Conservation (phyloP, 2,113 vertebrate genomes). For the Silurus glanis region DNA sequence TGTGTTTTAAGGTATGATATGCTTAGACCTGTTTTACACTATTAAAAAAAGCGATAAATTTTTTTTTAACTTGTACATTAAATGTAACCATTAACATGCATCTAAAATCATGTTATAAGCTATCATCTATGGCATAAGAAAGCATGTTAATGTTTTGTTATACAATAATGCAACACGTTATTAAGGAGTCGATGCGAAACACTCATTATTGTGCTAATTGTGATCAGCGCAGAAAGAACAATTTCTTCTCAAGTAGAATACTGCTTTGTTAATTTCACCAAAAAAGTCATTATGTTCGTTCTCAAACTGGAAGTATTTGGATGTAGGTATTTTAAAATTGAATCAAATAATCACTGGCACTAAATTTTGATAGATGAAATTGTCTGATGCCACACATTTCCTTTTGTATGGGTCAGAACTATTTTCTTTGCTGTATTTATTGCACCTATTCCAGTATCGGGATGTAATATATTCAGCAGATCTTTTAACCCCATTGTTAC, state of each 20-base stretch:
- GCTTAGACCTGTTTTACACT: too few species aligned
- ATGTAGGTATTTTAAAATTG: too few species aligned
- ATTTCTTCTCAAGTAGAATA: not conserved
- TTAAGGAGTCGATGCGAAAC: not conserved
- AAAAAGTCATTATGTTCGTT: not conserved
- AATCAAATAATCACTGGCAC: too few species aligned
- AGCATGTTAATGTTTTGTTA: too few species aligned
- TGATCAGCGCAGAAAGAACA: not conserved
- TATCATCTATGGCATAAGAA: too few species aligned
- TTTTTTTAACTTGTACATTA: too few species aligned
- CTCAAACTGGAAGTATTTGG: not conserved
- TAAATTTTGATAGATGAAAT: not conserved
- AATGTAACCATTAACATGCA: too few species aligned
- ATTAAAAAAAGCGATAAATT: too few species aligned
- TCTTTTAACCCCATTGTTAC: not conserved
- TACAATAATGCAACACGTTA: not conserved
- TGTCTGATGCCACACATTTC: not conserved
- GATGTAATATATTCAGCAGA: conserved; percentile 3
- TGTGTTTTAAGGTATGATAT: too few species aligned
- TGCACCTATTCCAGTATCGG: not conserved
- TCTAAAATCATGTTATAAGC: too few species aligned
- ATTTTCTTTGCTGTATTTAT: not conserved
- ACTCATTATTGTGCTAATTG: not conserved
- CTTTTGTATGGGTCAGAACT: not conserved
- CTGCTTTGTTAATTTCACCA: not conserved